Evolutionary conservation across 2,113 vertebrate species (phyloP), one percentile per base, ranked within the genome.

Genomic region (Ammodytes marinus): DNA sequence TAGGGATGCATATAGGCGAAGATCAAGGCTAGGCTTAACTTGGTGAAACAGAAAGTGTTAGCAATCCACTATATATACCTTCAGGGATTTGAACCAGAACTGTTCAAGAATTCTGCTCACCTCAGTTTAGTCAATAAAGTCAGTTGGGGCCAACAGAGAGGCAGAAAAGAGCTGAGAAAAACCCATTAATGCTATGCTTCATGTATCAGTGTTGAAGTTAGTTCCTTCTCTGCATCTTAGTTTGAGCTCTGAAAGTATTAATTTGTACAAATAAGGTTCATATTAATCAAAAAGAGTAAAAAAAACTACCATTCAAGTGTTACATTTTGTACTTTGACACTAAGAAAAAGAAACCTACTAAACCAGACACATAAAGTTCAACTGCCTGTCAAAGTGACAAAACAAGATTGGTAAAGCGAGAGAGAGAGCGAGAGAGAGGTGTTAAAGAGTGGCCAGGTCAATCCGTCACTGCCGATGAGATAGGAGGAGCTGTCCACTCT

Each of bases 401-500:
- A 27, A 27, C 27, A 27, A 27, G 27, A 27, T 27, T 27, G 27
- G 27, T 27, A 27, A 27, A 27, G 27, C 57, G 37, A 35, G 40
- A 64, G 15, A 12, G 10, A 14, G 8, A 14, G 43, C 14, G 39
- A 6, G 53, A 46, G 0, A 61, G n/a, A 50, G 27, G 58, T 2
- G 2, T 46, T 49, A 10, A 63, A 52, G 12, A 15, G 15, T 54
- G 35, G 43, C 37, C 42, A 84, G 74, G 53, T 79, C n/a, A 60
- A 15, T 45, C 67, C 60, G 13, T 53, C 27, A 69, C 2, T 55
- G n/a, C 42, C 58, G 60, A 15, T 57, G 45, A 37, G 35, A 42
- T 47, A 35, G 35, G 42, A 63, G 89, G 89, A 90, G 86, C 92
- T 93, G 91, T 94, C 90, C 88, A 61, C 61, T 79, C 69, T 46